Evolutionary conservation across 2,113 vertebrate species (phyloP).

Genomic region (Philantomba maxwellii): DNA sequence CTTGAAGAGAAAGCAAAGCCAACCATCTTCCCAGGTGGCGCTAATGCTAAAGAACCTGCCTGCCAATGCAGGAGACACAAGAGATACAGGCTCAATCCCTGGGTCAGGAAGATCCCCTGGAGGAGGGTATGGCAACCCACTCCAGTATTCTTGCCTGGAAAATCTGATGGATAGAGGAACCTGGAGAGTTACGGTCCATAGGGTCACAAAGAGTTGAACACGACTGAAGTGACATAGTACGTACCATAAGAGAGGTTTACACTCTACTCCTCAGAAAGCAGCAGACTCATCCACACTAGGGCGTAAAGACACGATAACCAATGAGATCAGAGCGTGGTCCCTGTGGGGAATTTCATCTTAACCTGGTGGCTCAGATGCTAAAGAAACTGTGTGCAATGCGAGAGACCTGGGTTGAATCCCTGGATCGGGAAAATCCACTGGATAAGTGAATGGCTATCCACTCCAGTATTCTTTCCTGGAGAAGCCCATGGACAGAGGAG

Average conservation of each 20-base stretch:
- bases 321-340: background rate
- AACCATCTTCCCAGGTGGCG: background rate
- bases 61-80: background rate
- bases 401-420: background rate
- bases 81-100: background rate
- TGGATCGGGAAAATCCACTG: background rate
- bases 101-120: background rate
- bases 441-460: background rate
- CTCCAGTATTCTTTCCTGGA: background rate
- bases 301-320: background rate
- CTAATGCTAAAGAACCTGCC: background rate
- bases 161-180: background rate
- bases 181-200: background rate
- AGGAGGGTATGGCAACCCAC: background rate
- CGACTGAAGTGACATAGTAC: background rate
- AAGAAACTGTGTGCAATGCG: background rate
- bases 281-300: background rate
- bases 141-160: background rate
- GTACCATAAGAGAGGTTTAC: background rate
- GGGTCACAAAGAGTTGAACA: background rate
- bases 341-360: background rate
- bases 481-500: background rate
- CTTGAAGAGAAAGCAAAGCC: background rate
- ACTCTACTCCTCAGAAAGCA: background rate
- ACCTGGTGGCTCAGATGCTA: background rate